Conservation (phyloP, 2,113 vertebrate species). For the Arizona elegans region DNA sequence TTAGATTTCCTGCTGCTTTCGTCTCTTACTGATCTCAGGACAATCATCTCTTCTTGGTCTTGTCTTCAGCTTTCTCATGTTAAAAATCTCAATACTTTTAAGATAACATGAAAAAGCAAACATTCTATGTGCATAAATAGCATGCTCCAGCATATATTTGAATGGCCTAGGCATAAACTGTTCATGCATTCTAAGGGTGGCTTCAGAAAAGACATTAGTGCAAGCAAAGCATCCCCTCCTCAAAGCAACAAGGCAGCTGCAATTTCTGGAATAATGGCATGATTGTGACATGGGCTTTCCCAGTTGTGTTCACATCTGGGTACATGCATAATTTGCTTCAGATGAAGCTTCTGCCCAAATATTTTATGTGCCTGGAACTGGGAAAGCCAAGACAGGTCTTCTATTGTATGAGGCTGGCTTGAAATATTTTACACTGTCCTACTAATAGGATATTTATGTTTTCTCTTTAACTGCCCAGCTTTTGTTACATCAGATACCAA, state of each 20-base stretch:
- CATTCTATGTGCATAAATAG: neutral
- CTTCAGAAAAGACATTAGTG: too few relatives aligned
- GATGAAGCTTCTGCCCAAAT: neutral
- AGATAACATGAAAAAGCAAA: neutral
- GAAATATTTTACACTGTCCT: neutral
- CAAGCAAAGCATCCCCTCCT: neutral
- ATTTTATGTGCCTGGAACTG: neutral
- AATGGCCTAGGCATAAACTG: too few relatives aligned
- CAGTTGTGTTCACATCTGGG: neutral
- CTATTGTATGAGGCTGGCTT: neutral
- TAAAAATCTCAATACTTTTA: too few relatives aligned
- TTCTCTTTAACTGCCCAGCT: slow-evolving; percentile 7
- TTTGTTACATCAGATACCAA: neutral
- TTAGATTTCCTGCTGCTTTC: neutral
- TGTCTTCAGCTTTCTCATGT: neutral
- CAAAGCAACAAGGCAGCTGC: neutral
- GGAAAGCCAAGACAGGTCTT: neutral
- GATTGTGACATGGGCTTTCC: neutral
- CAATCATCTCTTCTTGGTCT: neutral
- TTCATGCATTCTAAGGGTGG: too few relatives aligned
- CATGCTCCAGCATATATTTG: neutral
- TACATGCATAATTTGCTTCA: neutral
- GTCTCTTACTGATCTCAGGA: neutral
- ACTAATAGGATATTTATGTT: neutral
- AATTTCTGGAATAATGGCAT: neutral